Conservation (phyloP, 2,113 vertebrate genomes). For the Thalassoma bifasciatum region DNA sequence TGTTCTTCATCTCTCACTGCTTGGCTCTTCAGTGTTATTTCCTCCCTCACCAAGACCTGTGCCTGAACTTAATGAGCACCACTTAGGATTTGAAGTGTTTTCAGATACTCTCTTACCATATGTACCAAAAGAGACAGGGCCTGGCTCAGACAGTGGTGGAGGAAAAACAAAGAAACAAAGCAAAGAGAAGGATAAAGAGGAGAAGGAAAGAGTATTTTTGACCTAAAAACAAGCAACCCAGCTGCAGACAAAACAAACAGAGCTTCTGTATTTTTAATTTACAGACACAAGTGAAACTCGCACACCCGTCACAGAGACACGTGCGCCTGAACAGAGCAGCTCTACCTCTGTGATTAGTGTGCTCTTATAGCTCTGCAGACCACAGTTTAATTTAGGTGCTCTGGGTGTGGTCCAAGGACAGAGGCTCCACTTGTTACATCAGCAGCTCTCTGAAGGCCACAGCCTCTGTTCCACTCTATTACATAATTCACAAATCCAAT, state of each 20-base stretch:
- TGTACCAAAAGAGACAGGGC: not conserved
- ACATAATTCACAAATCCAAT: slow-evolving; percentile 6
- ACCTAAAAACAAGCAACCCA: not conserved
- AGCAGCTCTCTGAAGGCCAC: slow-evolving; percentile 4
- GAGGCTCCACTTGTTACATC: slow-evolving; percentile 16
- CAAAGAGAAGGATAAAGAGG: not conserved
- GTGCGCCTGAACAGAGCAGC: slow-evolving; percentile 27
- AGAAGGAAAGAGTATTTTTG: not conserved
- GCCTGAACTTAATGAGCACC: slow-evolving; percentile 38
- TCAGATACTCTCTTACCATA: slow-evolving; percentile 22
- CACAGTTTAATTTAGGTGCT: slow-evolving; percentile 63
- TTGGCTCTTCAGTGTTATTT: slow-evolving; percentile 14
- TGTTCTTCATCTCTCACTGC: not conserved
- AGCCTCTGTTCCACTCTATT: slow-evolving; percentile 2
- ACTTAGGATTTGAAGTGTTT: slow-evolving; percentile 13
- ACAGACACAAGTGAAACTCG: slow-evolving; percentile 3
- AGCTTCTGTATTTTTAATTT: not conserved
- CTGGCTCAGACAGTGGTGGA: not conserved
- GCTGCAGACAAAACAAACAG: slow-evolving; percentile 2
- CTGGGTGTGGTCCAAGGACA: slow-evolving; percentile 71
- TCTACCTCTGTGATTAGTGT: slow-evolving; percentile 67
- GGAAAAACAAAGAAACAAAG: not conserved
- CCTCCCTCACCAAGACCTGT: not conserved
- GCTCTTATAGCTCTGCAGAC: slow-evolving; percentile 44
- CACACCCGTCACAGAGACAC: slow-evolving; percentile 13